phyloP scores from a whole-genome alignment of 2,888 invertebrate species.

The Conchocele bisecta region DNA sequence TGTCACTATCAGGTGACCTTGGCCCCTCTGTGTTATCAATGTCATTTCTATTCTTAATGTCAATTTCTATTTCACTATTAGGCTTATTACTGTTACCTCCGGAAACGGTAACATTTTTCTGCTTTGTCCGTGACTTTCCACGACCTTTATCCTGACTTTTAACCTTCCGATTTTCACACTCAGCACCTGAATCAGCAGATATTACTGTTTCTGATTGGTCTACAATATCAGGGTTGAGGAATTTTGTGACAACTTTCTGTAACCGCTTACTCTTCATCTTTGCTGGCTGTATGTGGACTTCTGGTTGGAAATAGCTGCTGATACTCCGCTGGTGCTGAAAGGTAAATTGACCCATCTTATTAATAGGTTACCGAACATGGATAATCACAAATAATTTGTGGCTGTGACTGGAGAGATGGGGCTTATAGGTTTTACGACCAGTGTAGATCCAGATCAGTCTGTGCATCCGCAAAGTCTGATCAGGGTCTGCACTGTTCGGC shows the following conservation, averaged over 20 bases:
- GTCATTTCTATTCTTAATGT: neutral
- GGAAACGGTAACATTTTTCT: neutral
- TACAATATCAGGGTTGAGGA: constrained; percentile 38
- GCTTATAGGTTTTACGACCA: too few relatives aligned
- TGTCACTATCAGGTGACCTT: neutral
- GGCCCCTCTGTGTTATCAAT: neutral
- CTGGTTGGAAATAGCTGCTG: constrained; percentile 54
- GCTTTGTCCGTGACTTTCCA: too few relatives aligned
- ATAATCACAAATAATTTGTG: too few relatives aligned
- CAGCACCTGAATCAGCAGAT: too few relatives aligned
- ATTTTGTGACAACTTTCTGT: constrained; percentile 45
- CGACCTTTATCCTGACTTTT: neutral
- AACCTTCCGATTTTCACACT: too few relatives aligned
- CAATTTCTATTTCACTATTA: neutral
- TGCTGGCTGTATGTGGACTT: constrained; percentile 47
- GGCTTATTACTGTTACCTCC: neutral
- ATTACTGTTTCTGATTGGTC: too few relatives aligned
- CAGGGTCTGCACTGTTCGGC: too few relatives aligned
- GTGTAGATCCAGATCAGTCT: too few relatives aligned
- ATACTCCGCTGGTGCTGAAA: constrained; percentile 52
- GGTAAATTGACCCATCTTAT: too few relatives aligned
- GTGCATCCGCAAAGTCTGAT: too few relatives aligned
- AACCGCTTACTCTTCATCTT: constrained; percentile 49
- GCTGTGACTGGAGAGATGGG: too few relatives aligned
- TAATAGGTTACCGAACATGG: too few relatives aligned